Evolutionary conservation across 2,113 vertebrate genomes (phyloP), one percentile per base, ranked within the genome.

Genomic region (Platanista minor): DNA sequence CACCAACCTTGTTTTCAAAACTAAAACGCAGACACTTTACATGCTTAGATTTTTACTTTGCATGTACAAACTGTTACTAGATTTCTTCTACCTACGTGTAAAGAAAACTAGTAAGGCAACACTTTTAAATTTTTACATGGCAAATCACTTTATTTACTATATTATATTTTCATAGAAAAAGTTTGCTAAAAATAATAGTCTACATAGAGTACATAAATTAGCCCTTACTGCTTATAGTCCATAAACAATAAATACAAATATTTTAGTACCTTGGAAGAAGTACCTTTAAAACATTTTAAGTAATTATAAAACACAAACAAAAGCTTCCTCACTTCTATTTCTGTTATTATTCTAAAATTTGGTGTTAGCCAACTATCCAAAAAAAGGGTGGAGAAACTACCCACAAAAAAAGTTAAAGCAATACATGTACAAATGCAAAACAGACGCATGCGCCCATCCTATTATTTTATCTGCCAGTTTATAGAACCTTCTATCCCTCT

Each of bases 101-200:
- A 98, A 96, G 75, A 94, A 98, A 98, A 98, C 59, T 84, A 97
- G 74, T 39, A 78, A 92, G 91, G 97, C 87, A 97, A 98, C 88
- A 91, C 81, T 96, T 97, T 97, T 92, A 98, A 94, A 96, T 81
- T 95, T 97, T 77, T 93, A 90, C 8, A 89, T 61, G 78, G 36
- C 67, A 98, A 75, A 89, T 93, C 86, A 97, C 36, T 97, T 77
- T 74, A 75, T 54, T 92, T 49, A 87, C 29, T 91, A 8, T 78
- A 14, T 78, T 74, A 75, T 21, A 86, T 82, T 88, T 96, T 84
- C 89, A 91, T 8, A 80, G 66, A 74, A 89, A 89, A 96, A 92
- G 78, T 39, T 87, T 52, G 49, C 54, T 43, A 85, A 78, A 92
- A 84, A 36, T 67, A 59, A 80, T 11, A 64, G 23, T 67, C 17